These are phyloP conservation scores for Drosophila sp. DNA, from an alignment of 1,140 invertebrate species.

Conservation along the genomic window DNA sequence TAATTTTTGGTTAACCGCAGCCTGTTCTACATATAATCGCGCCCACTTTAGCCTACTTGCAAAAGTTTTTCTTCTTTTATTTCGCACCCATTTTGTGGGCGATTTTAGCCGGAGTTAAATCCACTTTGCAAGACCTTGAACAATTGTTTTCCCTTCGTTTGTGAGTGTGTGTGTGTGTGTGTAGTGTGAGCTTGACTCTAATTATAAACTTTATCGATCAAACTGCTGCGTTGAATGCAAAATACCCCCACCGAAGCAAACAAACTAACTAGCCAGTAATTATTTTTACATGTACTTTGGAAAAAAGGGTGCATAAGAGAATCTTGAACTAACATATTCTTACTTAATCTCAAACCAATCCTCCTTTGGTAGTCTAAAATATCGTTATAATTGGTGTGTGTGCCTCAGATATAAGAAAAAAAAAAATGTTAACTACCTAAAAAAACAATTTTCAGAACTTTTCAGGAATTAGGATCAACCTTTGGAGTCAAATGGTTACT, in stretches of 20 bases:
- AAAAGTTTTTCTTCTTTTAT: not conserved
- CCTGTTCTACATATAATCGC: constrained; percentile 11
- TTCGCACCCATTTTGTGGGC: not conserved
- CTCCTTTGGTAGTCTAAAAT: too few species aligned
- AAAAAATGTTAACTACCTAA: too few species aligned
- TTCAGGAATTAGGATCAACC: too few species aligned
- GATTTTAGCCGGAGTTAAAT: constrained; percentile 22
- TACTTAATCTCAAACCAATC: too few species aligned
- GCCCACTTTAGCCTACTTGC: not conserved
- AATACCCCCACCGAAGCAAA: constrained; percentile 26
- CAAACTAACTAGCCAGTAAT: constrained; percentile 22
- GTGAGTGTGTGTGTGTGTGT: not conserved
- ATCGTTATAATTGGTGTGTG: too few species aligned
- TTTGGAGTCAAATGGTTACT: too few species aligned
- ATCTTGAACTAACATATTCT: too few species aligned
- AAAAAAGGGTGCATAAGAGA: constrained; percentile 10
- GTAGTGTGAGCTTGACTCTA: constrained; percentile 41
- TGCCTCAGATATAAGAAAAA: too few species aligned
- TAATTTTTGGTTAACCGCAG: constrained; percentile 23
- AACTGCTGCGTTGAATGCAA: constrained; percentile 43
- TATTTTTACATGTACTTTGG: constrained; percentile 5
- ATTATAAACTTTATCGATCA: constrained; percentile 60
- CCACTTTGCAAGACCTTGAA: constrained; percentile 16
- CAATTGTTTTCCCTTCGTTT: constrained; percentile 2
- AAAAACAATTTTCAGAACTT: too few species aligned